Base-by-base conservation (phyloP, 2,113 vertebrate genomes). In the Heterochromis multidens region DNA sequence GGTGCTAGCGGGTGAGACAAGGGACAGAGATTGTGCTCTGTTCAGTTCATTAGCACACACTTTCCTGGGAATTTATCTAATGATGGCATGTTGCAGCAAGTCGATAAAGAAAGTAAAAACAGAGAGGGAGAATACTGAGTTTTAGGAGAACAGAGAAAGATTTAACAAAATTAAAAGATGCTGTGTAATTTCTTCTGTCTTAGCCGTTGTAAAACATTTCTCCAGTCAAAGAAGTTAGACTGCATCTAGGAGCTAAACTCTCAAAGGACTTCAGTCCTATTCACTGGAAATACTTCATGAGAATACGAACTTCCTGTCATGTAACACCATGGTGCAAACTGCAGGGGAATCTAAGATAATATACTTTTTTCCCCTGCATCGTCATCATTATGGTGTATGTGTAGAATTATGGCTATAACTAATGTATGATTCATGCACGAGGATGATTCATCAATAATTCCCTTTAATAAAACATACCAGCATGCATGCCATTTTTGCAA, bases 41-140 rank as follows among this genome's bases (percentile, higher is more conserved):
- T 31, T 80, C 88, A 43, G 52, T 87, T 88, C 87, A 92, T 91
- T 92, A 91, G 62, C 56, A n/a, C 46, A 19, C 43, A 79, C 62
- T 81, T 82, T 80, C 80, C 79, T 62, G 67, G 82, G 89, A 90
- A 56, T 56, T 72, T 63, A 21, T 76, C 40, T 79, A 87, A 86
- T 83, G 83, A 81, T 63, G 78, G 58, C 79, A 57, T 31, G 85
- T 61, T 67, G 60, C 40, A 74, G 59, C 27, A 79, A 57, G 27
- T 7, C 78, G 54, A 83, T 43, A 77, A 67, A 77, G 61, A 78
- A 43, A 9, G 21, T 43, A 79, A 40, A 33, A 56, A 62, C 33
- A 57, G 40, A 83, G 8, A 40, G 1, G 16, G 57, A 21, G 19
- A 62, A n/a, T 10, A 27, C 77, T 72, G 6, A 25, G 23, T 56